Conservation (phyloP, 2,797 vertebrate species). For the Cephalopachus bancanus region DNA sequence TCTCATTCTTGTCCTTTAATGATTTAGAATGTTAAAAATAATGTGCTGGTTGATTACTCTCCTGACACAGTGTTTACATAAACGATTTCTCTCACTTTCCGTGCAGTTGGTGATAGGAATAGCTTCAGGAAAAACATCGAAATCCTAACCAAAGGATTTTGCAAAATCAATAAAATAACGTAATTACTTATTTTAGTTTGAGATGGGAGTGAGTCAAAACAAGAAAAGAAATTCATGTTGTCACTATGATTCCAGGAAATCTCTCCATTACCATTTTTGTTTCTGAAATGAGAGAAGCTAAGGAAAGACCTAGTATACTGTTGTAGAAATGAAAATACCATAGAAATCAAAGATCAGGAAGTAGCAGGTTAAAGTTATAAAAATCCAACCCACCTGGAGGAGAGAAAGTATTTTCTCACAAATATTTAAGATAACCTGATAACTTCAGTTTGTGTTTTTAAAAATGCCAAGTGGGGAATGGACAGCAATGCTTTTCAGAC, state of each 20-base stretch:
- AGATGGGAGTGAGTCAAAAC: neutral
- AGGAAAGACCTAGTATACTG: neutral
- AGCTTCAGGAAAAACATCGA: neutral
- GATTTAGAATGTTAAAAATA: slow-evolving; percentile 45
- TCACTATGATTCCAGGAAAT: neutral
- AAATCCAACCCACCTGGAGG: neutral
- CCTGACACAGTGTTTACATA: slow-evolving; percentile 45
- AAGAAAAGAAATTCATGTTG: neutral
- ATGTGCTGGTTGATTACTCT: neutral
- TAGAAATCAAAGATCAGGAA: neutral
- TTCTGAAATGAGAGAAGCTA: neutral
- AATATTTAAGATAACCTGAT: neutral
- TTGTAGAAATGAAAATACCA: neutral
- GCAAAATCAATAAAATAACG: slow-evolving; percentile 35
- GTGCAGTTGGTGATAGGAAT: neutral
- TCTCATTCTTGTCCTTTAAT: slow-evolving; percentile 4
- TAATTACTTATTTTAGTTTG: slow-evolving; percentile 13
- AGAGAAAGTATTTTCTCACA: neutral
- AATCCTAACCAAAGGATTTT: slow-evolving; percentile 27
- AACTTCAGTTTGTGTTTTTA: neutral
- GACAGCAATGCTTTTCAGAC: neutral
- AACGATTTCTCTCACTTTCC: slow-evolving; percentile 6
- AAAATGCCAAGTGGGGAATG: neutral
- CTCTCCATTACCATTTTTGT: neutral
- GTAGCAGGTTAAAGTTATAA: neutral